Conservation (phyloP, 2,113 vertebrate species). For the Alligator sinensis region DNA sequence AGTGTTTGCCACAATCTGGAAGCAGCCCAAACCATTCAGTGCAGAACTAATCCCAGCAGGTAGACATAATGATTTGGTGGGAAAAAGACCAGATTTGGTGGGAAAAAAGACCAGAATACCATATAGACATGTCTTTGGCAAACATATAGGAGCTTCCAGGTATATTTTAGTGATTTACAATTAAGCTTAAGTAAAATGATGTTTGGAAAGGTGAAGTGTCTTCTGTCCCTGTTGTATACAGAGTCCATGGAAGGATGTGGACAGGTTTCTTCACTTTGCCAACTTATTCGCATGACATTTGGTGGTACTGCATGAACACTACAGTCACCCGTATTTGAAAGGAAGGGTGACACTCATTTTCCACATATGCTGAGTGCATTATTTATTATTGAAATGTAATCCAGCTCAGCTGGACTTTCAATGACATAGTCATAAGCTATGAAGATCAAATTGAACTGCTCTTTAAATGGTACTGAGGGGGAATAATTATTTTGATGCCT, state of each 20-base stretch:
- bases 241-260: not conserved
- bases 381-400: not conserved
- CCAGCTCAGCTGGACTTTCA: not conserved
- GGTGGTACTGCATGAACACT: not conserved
- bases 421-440: not conserved
- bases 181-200: not conserved
- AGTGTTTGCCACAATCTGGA: conserved; percentile 26
- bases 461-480: not conserved
- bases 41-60: conserved; percentile 42
- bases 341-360: not conserved
- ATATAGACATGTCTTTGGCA: not conserved
- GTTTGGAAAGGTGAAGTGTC: not conserved
- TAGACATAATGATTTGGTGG: not conserved
- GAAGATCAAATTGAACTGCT: not conserved
- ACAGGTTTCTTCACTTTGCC: not conserved
- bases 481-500: not conserved
- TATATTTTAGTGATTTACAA: not conserved
- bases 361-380: not conserved
- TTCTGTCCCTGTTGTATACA: not conserved
- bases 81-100: not conserved
- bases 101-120: not conserved
- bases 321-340: not conserved
- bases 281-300: not conserved
- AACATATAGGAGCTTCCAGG: not conserved
- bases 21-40: conserved; percentile 11